A percentile compares a stretch with the other conserved stretches of the same genome.
Evolutionary conservation across 2,888 invertebrate species (phyloP).

Genomic region (Danaus chrysippus): DNA sequence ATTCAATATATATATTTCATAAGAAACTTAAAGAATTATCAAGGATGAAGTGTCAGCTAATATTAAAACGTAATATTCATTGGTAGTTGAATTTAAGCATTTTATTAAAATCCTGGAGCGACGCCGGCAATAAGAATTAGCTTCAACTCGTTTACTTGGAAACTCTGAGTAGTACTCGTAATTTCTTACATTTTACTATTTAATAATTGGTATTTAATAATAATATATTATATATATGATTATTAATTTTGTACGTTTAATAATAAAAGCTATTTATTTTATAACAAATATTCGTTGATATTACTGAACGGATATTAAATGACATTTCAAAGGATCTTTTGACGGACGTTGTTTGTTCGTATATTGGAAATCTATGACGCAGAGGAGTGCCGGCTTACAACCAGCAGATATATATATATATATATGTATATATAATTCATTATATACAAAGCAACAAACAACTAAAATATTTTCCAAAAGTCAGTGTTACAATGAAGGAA

Average conservation of each 20-base stretch:
- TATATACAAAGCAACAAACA: too few relatives aligned
- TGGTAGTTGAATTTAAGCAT: conserved; percentile 7
- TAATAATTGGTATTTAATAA: not conserved
- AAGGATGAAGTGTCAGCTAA: too few relatives aligned
- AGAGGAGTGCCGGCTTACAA: not conserved
- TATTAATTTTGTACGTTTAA: conserved; percentile 16
- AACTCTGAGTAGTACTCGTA: not conserved
- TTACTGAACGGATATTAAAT: conserved; percentile 24
- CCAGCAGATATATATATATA: not conserved
- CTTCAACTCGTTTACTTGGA: not conserved
- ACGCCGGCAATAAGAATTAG: not conserved
- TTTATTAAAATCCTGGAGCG: conserved; percentile 2
- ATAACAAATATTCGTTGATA: conserved; percentile 21
- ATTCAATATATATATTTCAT: not conserved
- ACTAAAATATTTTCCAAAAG: too few relatives aligned
- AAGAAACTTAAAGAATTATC: not conserved
- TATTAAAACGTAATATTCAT: conserved; percentile 4
- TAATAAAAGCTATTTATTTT: conserved; percentile 24
- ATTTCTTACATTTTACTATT: not conserved
- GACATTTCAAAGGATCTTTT: conserved; percentile 25
- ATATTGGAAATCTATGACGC: conserved; percentile 15
- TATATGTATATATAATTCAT: too few relatives aligned
- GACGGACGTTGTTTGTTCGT: conserved; percentile 22
- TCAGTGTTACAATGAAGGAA: too few relatives aligned
- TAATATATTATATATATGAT: not conserved